Evolutionary conservation across 2,113 vertebrate genomes (phyloP), one percentile per base, ranked within the genome.

Genomic region (Phalacrocorax pelagicus): DNA sequence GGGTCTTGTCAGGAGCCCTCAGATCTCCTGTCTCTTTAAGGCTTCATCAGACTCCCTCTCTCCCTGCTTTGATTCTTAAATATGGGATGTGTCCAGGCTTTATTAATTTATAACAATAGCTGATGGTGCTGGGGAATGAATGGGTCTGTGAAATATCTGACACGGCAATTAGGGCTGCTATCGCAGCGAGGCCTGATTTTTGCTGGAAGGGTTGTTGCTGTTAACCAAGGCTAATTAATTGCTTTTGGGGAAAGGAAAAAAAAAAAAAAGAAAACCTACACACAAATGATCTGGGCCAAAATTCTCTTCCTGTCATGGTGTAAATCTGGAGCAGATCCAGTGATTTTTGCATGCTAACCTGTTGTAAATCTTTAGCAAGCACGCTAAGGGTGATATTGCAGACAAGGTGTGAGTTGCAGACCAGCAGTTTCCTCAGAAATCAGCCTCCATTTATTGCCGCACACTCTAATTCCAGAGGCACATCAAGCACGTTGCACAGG

Each of bases 81-180:
- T 77, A 69, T 0, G 16, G 62, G 86, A 79, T 47, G 66, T 89
- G 91, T 55, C 84, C 71, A 34, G 49, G 70, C 38, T 95, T 95
- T 95, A 90, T 97, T 89, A 94, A 96, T 96, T 96, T 89, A 82
- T 80, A 82, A 61, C 86, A 92, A 80, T 54, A 95, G 95, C 94
- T 94, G 92, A 57, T 80, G 92, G 81, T 91, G 81, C 91, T 95
- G 78, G 91, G 84, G 84, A 49, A 94, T 91, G 89, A 90, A 82
- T 13, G 62, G 85, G 92, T 83, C 77, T 85, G 44, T 63, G 94
- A 77, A 87, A 82, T 80, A 62, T 34, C 78, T 95, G 96, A 82
- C 89, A 58, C 22, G 74, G 95, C 94, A 96, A 95, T 95, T 82
- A 91, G 86, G 32, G 40, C 73, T 75, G 70, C 88, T 80, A 8